These are phyloP conservation scores for Gymnodraco acuticeps DNA, from an alignment of 2,797 vertebrate species.

Conservation along the genomic window DNA sequence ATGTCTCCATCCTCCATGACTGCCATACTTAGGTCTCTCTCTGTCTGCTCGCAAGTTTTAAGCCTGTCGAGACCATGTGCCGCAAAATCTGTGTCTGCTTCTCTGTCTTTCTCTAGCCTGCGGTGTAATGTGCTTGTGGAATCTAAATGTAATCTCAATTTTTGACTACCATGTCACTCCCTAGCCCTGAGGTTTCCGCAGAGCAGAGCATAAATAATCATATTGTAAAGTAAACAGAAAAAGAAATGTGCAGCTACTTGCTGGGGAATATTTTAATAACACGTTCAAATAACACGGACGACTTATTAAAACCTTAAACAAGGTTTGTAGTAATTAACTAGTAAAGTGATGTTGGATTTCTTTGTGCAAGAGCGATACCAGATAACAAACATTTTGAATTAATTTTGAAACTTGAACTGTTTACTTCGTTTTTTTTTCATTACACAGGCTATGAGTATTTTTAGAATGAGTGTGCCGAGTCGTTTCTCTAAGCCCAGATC, in stretches of 20 bases:
- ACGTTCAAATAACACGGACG: conserved; percentile 50
- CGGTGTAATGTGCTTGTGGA: conserved; percentile 42
- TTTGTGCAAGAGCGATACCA: conserved; percentile 36
- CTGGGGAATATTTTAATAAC: conserved; percentile 64
- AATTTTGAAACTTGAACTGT: conserved; percentile 10
- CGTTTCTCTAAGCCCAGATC: conserved; percentile 18
- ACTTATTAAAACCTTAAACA: conserved; percentile 44
- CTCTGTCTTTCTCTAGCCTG: conserved; percentile 32
- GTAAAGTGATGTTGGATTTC: conserved; percentile 69
- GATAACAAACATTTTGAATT: conserved; percentile 22
- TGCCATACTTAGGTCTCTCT: conserved; percentile 46
- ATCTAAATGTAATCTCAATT: conserved; percentile 50
- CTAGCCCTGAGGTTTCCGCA: conserved; percentile 44
- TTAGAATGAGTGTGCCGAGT: conserved; percentile 17
- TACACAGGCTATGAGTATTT: conserved; percentile 10
- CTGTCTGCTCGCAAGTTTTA: conserved; percentile 41
- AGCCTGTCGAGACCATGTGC: conserved; percentile 29
- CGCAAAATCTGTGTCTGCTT: conserved; percentile 20
- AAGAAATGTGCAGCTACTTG: conserved; percentile 40
- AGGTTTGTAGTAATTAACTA: conserved; percentile 69
- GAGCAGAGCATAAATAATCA: conserved; percentile 61
- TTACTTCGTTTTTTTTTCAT: conserved; percentile 19
- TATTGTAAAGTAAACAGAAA: conserved; percentile 48
- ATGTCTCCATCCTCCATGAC: conserved; percentile 51
- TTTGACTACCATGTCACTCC: conserved; percentile 34